A percentile compares a stretch with the other conserved stretches of the same genome.
Evolutionary conservation across 2,888 invertebrate species (phyloP).

Genomic region (Polietes domitor): DNA sequence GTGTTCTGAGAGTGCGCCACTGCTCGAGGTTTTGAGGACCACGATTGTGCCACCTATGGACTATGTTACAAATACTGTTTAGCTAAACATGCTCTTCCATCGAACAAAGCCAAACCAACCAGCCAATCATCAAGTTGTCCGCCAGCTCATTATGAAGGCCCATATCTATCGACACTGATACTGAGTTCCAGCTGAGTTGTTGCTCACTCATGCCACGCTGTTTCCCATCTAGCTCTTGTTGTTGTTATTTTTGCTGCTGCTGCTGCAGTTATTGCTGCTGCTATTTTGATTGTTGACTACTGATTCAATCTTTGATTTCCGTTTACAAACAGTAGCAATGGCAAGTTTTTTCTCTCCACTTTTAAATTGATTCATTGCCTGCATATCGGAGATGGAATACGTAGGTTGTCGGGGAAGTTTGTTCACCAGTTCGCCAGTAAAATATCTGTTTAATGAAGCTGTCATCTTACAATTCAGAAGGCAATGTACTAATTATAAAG

Average conservation of each 20-base stretch:
- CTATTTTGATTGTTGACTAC: neutral
- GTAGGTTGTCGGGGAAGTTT: too few relatives aligned
- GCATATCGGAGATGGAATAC: too few relatives aligned
- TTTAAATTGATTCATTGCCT: too few relatives aligned
- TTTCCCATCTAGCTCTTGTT: neutral
- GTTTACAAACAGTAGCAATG: constrained; percentile 23
- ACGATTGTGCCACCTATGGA: too few relatives aligned
- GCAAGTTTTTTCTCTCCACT: neutral
- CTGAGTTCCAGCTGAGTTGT: neutral
- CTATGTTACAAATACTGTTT: neutral
- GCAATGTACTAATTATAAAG: too few relatives aligned
- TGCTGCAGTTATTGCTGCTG: neutral
- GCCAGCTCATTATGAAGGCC: constrained; percentile 19
- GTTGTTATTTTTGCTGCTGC: neutral
- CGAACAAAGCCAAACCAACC: neutral
- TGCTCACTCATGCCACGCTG: neutral
- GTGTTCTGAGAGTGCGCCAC: neutral
- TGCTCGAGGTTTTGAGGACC: too few relatives aligned
- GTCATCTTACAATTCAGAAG: too few relatives aligned
- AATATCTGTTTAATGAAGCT: too few relatives aligned
- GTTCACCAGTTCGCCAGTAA: too few relatives aligned
- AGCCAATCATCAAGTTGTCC: neutral
- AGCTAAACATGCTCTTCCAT: too few relatives aligned
- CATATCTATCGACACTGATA: neutral
- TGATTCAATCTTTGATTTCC: constrained; percentile 33